Conservation (phyloP, 1,140 invertebrate genomes). For the Colletes latitarsis region DNA sequence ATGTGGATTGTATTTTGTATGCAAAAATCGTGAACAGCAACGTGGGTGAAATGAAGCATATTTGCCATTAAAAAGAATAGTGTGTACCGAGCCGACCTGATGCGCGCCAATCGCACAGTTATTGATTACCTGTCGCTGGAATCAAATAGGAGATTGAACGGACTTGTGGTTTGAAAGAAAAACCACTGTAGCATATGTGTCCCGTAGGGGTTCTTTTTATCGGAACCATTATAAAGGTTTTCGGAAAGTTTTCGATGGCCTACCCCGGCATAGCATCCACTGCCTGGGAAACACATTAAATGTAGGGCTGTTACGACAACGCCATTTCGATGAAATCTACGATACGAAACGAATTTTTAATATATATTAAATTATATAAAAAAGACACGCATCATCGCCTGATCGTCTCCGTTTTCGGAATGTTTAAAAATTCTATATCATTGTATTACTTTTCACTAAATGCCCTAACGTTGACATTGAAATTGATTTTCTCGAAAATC, state of each 20-base stretch:
- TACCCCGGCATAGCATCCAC: constrained; percentile 13
- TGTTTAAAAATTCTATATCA: no score
- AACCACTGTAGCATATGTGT: constrained; percentile 65
- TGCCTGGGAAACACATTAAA: constrained; percentile 23
- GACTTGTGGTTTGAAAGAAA: constrained; percentile 60
- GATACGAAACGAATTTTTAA: background rate
- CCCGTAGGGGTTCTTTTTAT: constrained; percentile 62
- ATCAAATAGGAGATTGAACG: constrained; percentile 60
- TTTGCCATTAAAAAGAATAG: background rate
- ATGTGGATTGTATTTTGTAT: constrained; percentile 8
- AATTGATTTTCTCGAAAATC: no score
- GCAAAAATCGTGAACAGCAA: background rate
- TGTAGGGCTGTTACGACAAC: background rate
- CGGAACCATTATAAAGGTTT: constrained; percentile 62
- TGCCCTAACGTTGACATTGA: no score
- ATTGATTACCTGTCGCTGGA: constrained; percentile 65
- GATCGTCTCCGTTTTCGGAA: no score
- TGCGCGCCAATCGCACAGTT: constrained; percentile 47
- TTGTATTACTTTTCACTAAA: no score
- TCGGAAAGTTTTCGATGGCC: constrained; percentile 51
- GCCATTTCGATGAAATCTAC: background rate
- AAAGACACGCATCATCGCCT: no score
- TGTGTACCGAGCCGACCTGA: constrained; percentile 3
- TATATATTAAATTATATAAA: no score
- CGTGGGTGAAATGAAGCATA: constrained; percentile 19